Percentiles rank a stretch among this genome's conserved stretches.
Conservation (phyloP, 2,888 invertebrate genomes). For the Leptarthrus brevirostris region DNA sequence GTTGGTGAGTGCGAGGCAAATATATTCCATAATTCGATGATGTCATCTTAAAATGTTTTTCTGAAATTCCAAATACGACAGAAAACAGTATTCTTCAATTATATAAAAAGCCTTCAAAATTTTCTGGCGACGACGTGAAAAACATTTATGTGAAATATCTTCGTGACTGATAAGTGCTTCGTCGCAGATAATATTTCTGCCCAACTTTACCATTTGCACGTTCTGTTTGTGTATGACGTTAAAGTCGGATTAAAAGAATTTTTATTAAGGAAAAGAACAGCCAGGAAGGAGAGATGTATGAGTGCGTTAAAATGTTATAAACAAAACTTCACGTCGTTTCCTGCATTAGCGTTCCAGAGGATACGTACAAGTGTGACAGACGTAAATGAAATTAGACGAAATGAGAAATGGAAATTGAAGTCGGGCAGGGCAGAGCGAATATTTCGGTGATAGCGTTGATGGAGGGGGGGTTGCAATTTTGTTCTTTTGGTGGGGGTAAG, state of each 20-base stretch:
- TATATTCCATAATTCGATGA: no score
- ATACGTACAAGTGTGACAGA: conserved; percentile 14
- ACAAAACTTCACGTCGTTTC: not conserved
- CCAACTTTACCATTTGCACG: no score
- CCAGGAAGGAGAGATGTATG: not conserved
- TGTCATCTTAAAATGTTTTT: no score
- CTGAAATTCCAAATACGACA: no score
- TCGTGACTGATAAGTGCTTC: no score
- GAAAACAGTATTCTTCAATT: no score
- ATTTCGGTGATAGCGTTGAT: not conserved
- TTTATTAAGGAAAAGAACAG: conserved; percentile 4
- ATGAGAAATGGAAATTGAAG: conserved; percentile 40
- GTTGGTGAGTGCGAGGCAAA: no score
- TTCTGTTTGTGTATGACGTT: not conserved
- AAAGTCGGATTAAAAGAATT: conserved; percentile 27
- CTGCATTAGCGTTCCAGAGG: not conserved
- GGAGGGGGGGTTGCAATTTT: not conserved
- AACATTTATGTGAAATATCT: no score
- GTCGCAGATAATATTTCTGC: no score
- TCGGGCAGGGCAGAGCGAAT: not conserved
- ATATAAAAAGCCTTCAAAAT: no score
- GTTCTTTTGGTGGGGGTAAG: no score
- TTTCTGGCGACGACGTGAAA: no score
- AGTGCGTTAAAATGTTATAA: conserved; percentile 23
- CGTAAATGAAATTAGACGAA: conserved; percentile 40